Evolutionary conservation across 2,113 vertebrate species (phyloP).

Genomic region (Dendropsophus ebraccatus): DNA sequence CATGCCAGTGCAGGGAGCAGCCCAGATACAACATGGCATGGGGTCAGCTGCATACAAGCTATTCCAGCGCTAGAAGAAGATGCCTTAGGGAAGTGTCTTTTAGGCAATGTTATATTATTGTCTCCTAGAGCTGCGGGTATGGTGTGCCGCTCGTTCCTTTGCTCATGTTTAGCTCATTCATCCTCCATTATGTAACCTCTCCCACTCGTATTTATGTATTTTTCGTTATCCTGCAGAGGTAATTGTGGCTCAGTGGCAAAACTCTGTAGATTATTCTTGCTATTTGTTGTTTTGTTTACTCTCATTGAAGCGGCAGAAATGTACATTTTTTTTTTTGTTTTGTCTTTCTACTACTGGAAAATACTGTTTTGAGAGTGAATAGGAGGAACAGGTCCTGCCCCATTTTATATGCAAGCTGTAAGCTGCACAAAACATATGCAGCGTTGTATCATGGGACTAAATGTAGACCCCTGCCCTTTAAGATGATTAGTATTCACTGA

Average conservation of each 20-base stretch:
- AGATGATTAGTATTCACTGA: too few relatives aligned
- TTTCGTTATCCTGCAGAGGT: slow-evolving; percentile 1
- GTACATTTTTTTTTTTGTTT: background rate
- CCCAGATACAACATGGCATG: background rate
- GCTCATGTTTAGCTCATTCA: background rate
- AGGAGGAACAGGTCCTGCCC: background rate
- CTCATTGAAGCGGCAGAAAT: background rate
- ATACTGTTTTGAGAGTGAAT: background rate
- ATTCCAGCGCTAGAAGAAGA: background rate
- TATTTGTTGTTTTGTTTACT: slow-evolving; percentile 5
- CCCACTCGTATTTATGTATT: slow-evolving; percentile 10
- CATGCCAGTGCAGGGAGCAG: too few relatives aligned
- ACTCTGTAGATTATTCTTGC: background rate
- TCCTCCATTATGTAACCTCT: background rate
- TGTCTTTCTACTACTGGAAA: background rate
- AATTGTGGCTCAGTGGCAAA: background rate
- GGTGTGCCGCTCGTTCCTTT: background rate
- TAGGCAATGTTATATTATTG: background rate
- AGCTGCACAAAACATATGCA: background rate
- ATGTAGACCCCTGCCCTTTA: too few relatives aligned
- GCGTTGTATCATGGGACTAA: too few relatives aligned
- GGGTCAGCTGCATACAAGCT: background rate
- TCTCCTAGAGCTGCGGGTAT: background rate
- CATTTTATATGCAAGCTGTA: background rate
- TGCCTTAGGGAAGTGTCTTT: background rate